These are phyloP conservation scores for Carterocephalus palaemon DNA, from an alignment of 2,888 invertebrate genomes.

Conservation along the genomic window DNA sequence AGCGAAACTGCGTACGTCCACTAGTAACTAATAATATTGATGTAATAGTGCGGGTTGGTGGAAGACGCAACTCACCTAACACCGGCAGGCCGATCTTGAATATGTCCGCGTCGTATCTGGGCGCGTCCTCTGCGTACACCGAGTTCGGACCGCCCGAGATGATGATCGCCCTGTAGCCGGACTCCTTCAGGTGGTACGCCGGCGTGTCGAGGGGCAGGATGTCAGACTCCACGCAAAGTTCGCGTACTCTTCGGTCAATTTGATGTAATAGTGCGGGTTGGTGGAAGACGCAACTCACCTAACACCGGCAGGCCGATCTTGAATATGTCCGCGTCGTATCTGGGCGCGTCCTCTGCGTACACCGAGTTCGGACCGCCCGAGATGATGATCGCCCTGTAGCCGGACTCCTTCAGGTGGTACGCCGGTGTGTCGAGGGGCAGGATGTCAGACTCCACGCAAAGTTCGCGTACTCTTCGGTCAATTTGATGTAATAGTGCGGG, in stretches of 20 bases:
- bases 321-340: conserved; percentile 97
- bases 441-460: conserved; percentile 95
- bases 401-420: too few relatives aligned
- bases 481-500: conserved; percentile 51
- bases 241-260: conserved; percentile 92
- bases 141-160: conserved; percentile 99
- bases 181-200: too few relatives aligned
- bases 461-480: conserved; percentile 92
- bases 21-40: too few relatives aligned
- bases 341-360: conserved; percentile 94
- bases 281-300: conserved; percentile 70
- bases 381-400: conserved; percentile 96
- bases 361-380: conserved; percentile 99
- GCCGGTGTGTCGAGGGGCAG: too few relatives aligned
- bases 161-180: conserved; percentile 96
- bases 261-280: too few relatives aligned
- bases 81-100: conserved; percentile 97
- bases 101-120: conserved; percentile 95
- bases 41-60: too few relatives aligned
- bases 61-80: conserved; percentile 76
- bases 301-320: conserved; percentile 95
- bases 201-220: too few relatives aligned
- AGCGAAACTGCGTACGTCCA: too few relatives aligned
- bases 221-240: conserved; percentile 94
- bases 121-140: conserved; percentile 96